These are phyloP conservation scores for Tretioscincus oriximinensis DNA, from an alignment of 2,113 vertebrate species.

Conservation along the genomic window DNA sequence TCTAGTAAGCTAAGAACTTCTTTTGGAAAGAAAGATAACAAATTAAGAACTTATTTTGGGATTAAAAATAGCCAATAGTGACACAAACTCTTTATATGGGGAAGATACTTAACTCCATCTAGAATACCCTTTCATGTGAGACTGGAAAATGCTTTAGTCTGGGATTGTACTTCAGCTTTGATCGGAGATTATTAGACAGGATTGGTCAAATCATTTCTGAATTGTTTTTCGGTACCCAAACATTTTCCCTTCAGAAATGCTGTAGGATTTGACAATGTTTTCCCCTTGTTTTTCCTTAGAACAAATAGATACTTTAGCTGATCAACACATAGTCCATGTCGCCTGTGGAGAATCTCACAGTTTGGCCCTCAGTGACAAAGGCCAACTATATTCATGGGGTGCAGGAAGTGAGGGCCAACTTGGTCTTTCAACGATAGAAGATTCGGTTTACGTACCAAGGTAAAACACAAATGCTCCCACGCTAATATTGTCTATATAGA, in stretches of 20 bases:
- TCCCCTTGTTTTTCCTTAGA: conserved; percentile 71
- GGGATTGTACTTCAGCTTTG: not conserved
- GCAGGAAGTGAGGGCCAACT: conserved; percentile 88
- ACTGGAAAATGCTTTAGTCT: not conserved
- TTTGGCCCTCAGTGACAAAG: conserved; percentile 87
- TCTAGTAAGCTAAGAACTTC: not conserved
- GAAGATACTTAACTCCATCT: not conserved
- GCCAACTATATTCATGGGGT: conserved; percentile 94
- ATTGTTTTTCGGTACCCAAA: not conserved
- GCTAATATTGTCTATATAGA: conserved; percentile 11
- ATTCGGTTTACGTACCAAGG: conserved; percentile 86
- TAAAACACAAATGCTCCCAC: conserved; percentile 52
- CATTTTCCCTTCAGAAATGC: not conserved
- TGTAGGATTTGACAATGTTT: not conserved
- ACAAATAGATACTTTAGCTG: conserved; percentile 84
- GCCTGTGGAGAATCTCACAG: conserved; percentile 88
- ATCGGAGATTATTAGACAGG: not conserved
- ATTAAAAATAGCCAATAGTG: not conserved
- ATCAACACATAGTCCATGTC: conserved; percentile 87
- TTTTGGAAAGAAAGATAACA: not conserved
- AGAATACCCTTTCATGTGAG: not conserved
- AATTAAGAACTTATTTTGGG: not conserved
- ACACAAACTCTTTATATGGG: not conserved
- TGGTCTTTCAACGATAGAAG: conserved; percentile 84
- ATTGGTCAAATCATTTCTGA: not conserved